Conservation (phyloP, 2,113 vertebrate genomes). For the Dolichotis patagonum region DNA sequence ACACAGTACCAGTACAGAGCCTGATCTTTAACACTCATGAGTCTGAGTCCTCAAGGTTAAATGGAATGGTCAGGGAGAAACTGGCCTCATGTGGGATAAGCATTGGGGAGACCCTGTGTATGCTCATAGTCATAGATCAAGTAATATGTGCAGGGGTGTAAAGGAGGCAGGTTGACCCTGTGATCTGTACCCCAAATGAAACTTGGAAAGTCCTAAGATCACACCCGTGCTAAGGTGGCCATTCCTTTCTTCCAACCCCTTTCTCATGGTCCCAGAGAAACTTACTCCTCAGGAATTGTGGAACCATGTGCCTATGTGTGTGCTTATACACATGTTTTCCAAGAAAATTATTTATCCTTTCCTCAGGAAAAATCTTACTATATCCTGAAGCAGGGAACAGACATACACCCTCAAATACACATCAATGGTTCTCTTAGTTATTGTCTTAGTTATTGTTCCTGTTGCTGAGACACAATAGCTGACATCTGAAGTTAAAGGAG, state of each 20-base stretch:
- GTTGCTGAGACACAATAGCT: no score
- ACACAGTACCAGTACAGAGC: neutral
- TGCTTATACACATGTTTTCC: neutral
- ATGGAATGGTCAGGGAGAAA: constrained; percentile 89
- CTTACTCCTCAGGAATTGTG: constrained; percentile 89
- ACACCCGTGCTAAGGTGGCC: neutral
- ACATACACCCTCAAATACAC: neutral
- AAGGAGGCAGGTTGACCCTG: neutral
- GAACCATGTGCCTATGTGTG: constrained; percentile 62
- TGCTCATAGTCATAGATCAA: constrained; percentile 90
- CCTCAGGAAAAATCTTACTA: constrained; percentile 53
- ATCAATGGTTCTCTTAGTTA: neutral
- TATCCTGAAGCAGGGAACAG: constrained; percentile 83
- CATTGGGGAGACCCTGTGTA: constrained; percentile 88
- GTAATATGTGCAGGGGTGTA: constrained; percentile 87
- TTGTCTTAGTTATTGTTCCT: neutral
- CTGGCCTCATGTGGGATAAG: constrained; percentile 91
- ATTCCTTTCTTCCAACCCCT: constrained; percentile 14
- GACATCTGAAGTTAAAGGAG: no score
- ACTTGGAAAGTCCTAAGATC: neutral
- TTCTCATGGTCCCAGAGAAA: neutral
- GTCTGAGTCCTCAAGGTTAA: constrained; percentile 81
- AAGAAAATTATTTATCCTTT: neutral
- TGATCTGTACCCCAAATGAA: neutral
- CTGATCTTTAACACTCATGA: constrained; percentile 77